Conservation (phyloP, 2,113 vertebrate species). For the Candoia aspera region DNA sequence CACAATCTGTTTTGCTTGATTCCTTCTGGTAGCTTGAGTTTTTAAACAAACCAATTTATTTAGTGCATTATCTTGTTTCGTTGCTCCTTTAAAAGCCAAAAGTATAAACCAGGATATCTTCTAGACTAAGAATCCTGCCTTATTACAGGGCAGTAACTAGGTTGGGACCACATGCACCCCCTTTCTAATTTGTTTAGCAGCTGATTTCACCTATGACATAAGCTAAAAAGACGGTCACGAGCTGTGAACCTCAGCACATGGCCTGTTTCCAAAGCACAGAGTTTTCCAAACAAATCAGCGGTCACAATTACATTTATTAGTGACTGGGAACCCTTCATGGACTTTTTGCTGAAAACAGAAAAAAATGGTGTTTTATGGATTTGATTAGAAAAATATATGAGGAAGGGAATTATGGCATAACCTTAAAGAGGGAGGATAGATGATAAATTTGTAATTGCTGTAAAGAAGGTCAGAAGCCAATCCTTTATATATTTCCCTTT, state of each 20-base stretch:
- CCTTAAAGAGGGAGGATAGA: not conserved
- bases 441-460: not conserved
- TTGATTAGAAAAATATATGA: not conserved
- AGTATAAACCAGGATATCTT: not conserved
- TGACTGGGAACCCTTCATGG: not conserved
- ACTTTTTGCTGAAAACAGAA: not conserved
- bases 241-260: not conserved
- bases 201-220: not conserved
- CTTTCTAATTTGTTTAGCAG: not conserved
- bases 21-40: not conserved
- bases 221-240: not conserved
- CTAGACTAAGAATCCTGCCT: not conserved
- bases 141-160: not conserved
- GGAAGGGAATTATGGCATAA: not conserved
- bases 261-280: not conserved
- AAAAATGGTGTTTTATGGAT: not conserved
- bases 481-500: not conserved
- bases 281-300: not conserved
- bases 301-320: not conserved
- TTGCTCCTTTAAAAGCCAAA: not conserved
- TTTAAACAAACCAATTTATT: not conserved
- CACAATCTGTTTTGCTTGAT: not conserved
- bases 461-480: not conserved
- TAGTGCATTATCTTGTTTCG: not conserved
- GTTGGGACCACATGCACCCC: no score